A percentile compares a stretch with the other conserved stretches of the same genome.
Conservation (phyloP, 1,140 invertebrate genomes). For the Andricus grossulariae region DNA sequence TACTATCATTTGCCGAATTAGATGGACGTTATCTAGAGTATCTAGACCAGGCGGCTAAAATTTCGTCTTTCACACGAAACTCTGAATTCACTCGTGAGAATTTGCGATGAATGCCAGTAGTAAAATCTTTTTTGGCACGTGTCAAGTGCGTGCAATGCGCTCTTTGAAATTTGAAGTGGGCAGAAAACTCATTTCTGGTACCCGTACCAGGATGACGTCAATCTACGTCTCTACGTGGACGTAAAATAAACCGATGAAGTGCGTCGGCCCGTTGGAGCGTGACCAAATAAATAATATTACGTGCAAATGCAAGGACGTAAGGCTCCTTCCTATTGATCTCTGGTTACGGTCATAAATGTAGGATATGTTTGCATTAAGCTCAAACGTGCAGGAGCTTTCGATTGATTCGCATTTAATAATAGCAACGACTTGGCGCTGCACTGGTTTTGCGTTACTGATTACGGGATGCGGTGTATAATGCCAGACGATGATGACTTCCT, state of each 20-base stretch:
- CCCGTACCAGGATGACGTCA: background rate
- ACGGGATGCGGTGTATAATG: slow-evolving; percentile 37
- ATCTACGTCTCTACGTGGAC: slow-evolving; percentile 42
- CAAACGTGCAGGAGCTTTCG: no score
- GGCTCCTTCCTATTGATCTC: slow-evolving; percentile 39
- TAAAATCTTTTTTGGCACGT: background rate
- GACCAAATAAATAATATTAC: slow-evolving; percentile 55
- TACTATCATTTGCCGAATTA: no score
- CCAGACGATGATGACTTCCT: slow-evolving; percentile 36
- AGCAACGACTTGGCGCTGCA: background rate
- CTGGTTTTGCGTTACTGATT: slow-evolving; percentile 45
- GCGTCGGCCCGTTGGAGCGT: slow-evolving; percentile 44
- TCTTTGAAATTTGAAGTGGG: background rate
- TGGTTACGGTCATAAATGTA: background rate
- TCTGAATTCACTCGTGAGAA: background rate
- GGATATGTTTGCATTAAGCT: background rate
- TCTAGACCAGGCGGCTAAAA: no score
- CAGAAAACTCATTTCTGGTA: background rate
- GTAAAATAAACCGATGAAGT: slow-evolving; percentile 49
- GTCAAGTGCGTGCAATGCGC: background rate
- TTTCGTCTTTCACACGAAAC: no score
- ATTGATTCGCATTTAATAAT: background rate
- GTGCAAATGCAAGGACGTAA: slow-evolving; percentile 45
- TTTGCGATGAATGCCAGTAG: background rate
- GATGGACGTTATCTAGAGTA: no score